phyloP scores from a whole-genome alignment of 2,888 invertebrate genomes.

The Chrysolina oricalcia region DNA sequence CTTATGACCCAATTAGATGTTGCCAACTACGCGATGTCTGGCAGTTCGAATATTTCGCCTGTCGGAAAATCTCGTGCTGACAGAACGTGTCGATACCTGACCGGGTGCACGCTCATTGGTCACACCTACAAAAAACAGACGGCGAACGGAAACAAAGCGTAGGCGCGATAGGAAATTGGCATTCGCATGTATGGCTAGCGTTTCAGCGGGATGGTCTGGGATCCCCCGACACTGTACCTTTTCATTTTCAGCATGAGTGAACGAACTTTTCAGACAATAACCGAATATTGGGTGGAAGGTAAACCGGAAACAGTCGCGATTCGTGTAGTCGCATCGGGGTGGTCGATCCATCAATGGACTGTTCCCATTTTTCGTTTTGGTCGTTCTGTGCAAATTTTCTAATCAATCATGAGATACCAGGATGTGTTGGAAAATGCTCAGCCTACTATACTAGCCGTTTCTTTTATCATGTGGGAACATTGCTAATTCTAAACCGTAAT shows the following conservation, averaged over 20 bases:
- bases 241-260: constrained; percentile 19
- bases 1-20: background rate
- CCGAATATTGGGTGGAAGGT: constrained; percentile 9
- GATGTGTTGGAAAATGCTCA: too few relatives aligned
- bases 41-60: background rate
- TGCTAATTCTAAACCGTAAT: too few relatives aligned
- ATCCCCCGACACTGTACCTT: constrained; percentile 20
- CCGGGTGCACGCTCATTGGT: constrained; percentile 39
- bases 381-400: too few relatives aligned
- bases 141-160: constrained; percentile 48
- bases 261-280: constrained; percentile 19
- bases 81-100: constrained; percentile 35
- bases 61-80: background rate
- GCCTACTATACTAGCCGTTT: too few relatives aligned
- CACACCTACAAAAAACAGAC: constrained; percentile 43
- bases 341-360: too few relatives aligned
- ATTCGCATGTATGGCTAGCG: constrained; percentile 39
- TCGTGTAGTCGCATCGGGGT: background rate
- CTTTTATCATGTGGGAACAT: too few relatives aligned
- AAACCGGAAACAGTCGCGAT: background rate
- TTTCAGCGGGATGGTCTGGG: constrained; percentile 12
- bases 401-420: too few relatives aligned
- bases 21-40: background rate
- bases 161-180: constrained; percentile 50
- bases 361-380: too few relatives aligned